These are phyloP conservation scores for Arbacia lixula DNA, from an alignment of 53 echinoderm and acorn worm genomes.

Conservation along the genomic window DNA sequence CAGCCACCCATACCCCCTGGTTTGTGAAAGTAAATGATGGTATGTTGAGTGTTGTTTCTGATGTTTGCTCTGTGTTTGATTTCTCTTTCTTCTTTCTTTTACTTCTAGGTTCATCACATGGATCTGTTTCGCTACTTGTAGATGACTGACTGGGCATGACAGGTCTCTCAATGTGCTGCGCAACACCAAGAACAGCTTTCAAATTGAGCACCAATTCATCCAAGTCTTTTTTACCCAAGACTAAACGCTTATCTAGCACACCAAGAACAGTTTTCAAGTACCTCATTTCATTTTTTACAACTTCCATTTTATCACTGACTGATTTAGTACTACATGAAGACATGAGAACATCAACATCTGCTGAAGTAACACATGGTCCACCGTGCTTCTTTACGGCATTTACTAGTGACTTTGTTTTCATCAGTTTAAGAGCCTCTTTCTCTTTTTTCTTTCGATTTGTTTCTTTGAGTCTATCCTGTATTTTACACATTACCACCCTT, in stretches of 20 bases:
- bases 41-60: background rate
- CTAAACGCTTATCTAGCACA: background rate
- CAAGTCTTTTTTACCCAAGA: background rate
- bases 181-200: background rate
- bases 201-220: background rate
- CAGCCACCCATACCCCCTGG: conserved; percentile 39
- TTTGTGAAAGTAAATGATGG: background rate
- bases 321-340: background rate
- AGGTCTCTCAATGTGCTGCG: background rate
- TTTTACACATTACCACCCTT: background rate
- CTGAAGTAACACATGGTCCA: background rate
- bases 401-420: background rate
- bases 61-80: background rate
- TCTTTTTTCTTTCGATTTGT: background rate
- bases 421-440: background rate
- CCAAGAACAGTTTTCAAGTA: conserved; percentile 3
- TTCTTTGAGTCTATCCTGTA: background rate
- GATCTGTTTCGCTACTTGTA: background rate
- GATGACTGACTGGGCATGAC: too few relatives aligned
- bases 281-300: conserved; percentile 30
- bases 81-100: background rate
- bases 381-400: background rate
- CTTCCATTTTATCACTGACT: background rate
- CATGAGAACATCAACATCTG: background rate
- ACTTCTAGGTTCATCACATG: background rate